Conservation (phyloP, 2,113 vertebrate species). For the Pampusana beccarii region DNA sequence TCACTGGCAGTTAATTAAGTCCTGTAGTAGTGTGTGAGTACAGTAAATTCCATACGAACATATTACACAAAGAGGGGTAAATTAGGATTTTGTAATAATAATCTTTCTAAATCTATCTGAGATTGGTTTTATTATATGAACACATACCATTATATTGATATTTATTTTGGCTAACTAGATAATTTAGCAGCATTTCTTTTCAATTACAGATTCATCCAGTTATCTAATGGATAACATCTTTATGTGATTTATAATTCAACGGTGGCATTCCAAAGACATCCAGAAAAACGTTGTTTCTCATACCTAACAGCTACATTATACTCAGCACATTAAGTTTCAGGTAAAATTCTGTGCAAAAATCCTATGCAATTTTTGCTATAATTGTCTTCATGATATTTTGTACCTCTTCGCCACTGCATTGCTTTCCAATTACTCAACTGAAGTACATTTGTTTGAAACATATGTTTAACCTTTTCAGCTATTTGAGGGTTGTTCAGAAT, state of each 20-base stretch:
- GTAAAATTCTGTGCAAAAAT: background rate
- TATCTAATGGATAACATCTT: background rate
- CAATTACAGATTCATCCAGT: background rate
- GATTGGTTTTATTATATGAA: background rate
- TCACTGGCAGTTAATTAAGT: background rate
- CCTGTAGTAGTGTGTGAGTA: background rate
- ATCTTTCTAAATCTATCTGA: background rate
- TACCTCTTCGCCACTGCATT: background rate
- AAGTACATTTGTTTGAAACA: constrained; percentile 11
- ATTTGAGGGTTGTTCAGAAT: background rate
- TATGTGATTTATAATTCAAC: background rate
- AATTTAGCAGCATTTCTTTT: background rate
- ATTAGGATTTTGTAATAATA: background rate
- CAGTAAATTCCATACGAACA: background rate
- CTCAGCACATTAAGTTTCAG: background rate
- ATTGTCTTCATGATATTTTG: background rate
- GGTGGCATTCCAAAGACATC: background rate
- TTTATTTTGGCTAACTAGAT: background rate
- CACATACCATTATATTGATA: background rate
- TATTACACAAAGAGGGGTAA: background rate
- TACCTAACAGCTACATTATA: background rate
- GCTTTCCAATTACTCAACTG: background rate
- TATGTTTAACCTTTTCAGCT: constrained; percentile 5
- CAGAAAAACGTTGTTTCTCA: background rate
- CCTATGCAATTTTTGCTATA: background rate